Evolutionary conservation across 1,140 invertebrate genomes (phyloP), one percentile per base, ranked within the genome.

Genomic region (Probaryconus sp.): DNA sequence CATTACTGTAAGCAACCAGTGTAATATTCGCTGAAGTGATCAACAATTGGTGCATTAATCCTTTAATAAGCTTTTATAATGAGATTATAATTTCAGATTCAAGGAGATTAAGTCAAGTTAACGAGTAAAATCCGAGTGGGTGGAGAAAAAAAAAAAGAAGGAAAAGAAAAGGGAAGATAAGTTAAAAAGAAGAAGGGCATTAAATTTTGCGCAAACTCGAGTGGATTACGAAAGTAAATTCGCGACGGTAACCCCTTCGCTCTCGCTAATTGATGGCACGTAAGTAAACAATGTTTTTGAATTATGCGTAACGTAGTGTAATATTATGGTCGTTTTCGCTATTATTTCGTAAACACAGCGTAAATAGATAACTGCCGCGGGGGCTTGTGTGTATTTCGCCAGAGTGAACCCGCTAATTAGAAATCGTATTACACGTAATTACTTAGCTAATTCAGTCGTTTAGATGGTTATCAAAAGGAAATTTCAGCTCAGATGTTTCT

Each of bases 381-480:
- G 71, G 63, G 50, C 68, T 74, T 74, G 69, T 65, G 42, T 42
- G 51, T 63, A 61, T 74, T 68, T 63, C 50, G 56, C 48, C 60
- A 56, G 40, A 67, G 35, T 31, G 38, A 74, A 56, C 42, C 43
- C 35, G 56, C 71, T 74, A 74, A 74, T 74, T 74, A 74, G 55
- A 74, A 74, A 67, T 67, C 56, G 47, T 60, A 73, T 67, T 61
- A 56, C 70, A 55, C 40, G 38, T 67, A 73, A 73, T 73, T 73
- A 67, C 71, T 74, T 67, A 63, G 71, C 50, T 68, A 74, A 76
- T 58, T 61, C 38, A 56, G 53, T 69, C 65, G 56, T 71, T 69
- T 71, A 70, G 67, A 67, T 71, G 55, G 48, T 71, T 61, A 65
- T 76, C 63, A 67, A 67, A 64, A 64, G 40, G 30, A 51, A 70